Evolutionary conservation across 2,888 invertebrate genomes (phyloP), one percentile per base, ranked within the genome.

Genomic region (Deilephila porcellus): DNA sequence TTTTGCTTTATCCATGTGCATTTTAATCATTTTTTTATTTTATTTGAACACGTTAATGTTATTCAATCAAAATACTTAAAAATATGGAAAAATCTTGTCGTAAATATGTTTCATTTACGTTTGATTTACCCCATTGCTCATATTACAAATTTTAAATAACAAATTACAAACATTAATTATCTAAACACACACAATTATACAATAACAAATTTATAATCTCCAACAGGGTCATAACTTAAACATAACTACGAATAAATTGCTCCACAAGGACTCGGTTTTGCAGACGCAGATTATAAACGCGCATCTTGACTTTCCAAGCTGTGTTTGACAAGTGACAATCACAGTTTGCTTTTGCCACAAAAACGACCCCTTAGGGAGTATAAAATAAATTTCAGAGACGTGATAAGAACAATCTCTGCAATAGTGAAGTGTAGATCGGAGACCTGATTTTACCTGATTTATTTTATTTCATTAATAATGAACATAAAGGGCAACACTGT

Each of bases 311-410:
- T 53, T 29, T 70, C 17, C 14, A 72, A 71, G 25, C 70, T 70
- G 70, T 11, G 53, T 70, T 71, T 60, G 59, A 71, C 60, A 59
- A 60, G 60, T 60, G 11, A 60, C 71, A 59, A 59, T 71, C 60
- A 34, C 34, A 60, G 34, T 71, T 59, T 60, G 32, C 34, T 82
- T 95, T 96, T 8, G 88, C 90, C 53, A 25, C 53, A 70, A 70
- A 70, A 70, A 70, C 29, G 70, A 14, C 52, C 25, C 70, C 70
- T 14, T 20, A 14, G 70, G 52, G 52, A 53, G 70, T 11, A 97
- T 86, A 0, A 95, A 56, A 0, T 67, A 20, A 20, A 67, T 70
- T 70, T 70, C 29, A 52, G 25, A 20, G 70, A 52, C 17, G 52
- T 52, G 70, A 70, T 70, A 70, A 25, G 29, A n/a, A n/a, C 60